Base-by-base conservation (phyloP, 2,888 invertebrate species). In the Chloroclysta siterata region DNA sequence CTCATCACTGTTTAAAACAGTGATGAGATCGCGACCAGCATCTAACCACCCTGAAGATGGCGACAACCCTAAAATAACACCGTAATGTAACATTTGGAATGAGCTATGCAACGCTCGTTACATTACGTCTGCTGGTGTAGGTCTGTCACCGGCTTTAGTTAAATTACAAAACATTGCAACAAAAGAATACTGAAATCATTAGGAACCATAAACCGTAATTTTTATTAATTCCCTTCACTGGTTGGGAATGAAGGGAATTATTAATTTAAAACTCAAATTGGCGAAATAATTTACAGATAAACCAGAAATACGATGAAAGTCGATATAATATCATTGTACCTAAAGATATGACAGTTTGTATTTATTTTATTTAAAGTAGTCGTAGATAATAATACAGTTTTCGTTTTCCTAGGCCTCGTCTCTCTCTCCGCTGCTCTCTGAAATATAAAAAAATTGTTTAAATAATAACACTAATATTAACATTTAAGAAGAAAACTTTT, bases 331-430 rank as follows among this genome's bases (percentile, higher is more conserved):
- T 63, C 72, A 75, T 75, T 71, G 75, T 73, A 76, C 72, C 72
- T 81, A 76, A 62, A 77, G 79, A 81, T 82, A 81, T 82, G 82
- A 78, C 69, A 58, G 57, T 33, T 76, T 73, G 76, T 77, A 78
- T 78, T 80, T 76, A 77, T 73, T 72, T 74, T 68, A 74, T 72
- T 74, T 68, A 74, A 70, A 77, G 67, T 73, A 77, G 77, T 78
- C 74, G n/a, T n/a, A n/a, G n/a, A 79, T 80, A 79, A 78, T 78
- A 72, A 63, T 79, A 83, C 79, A 81, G 76, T 68, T 71, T 80
- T 83, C 85, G 71, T 83, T 79, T 62, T 80, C 84, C 82, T 90
- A 92, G 87, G 91, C 90, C 82, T 90, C 91, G 76, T 89, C 88
- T 59, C 77, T 74, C 69, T 81, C 70, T 67, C 83, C 81, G 73